phyloP scores from a whole-genome alignment of 2,888 invertebrate species.

The Caenorhabditis sulstoni region DNA sequence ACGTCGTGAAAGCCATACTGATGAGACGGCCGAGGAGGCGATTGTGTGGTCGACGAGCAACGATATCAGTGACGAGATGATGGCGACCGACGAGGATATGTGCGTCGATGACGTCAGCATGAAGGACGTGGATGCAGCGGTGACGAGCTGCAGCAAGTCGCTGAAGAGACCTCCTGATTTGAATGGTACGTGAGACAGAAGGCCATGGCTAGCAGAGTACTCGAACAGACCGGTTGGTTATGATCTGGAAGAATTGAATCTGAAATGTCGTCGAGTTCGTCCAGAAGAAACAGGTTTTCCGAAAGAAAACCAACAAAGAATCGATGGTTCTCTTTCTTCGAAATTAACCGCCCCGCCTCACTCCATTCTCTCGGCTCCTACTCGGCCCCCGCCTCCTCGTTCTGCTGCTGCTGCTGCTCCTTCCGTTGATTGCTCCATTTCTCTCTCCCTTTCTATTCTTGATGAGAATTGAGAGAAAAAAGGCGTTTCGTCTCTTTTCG shows the following conservation, averaged over 20 bases:
- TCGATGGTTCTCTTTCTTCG: too few relatives aligned
- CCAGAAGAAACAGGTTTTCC: too few relatives aligned
- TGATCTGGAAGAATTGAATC: too few relatives aligned
- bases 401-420: background rate
- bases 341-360: too few relatives aligned
- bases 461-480: too few relatives aligned
- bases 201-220: too few relatives aligned
- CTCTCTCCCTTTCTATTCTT: too few relatives aligned
- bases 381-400: background rate
- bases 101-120: constrained; percentile 48
- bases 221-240: too few relatives aligned
- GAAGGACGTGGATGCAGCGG: constrained; percentile 38
- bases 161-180: constrained; percentile 56
- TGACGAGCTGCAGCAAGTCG: constrained; percentile 8
- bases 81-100: constrained; percentile 25
- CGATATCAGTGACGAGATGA: constrained; percentile 42
- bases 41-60: constrained; percentile 34
- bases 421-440: background rate
- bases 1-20: constrained; percentile 48
- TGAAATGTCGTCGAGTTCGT: too few relatives aligned
- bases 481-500: too few relatives aligned
- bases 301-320: too few relatives aligned
- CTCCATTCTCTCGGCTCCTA: background rate
- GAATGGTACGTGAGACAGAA: constrained; percentile 11
- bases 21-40: constrained; percentile 51